Base-by-base conservation (phyloP, 2,888 invertebrate genomes). In the Catocala sponsa region DNA sequence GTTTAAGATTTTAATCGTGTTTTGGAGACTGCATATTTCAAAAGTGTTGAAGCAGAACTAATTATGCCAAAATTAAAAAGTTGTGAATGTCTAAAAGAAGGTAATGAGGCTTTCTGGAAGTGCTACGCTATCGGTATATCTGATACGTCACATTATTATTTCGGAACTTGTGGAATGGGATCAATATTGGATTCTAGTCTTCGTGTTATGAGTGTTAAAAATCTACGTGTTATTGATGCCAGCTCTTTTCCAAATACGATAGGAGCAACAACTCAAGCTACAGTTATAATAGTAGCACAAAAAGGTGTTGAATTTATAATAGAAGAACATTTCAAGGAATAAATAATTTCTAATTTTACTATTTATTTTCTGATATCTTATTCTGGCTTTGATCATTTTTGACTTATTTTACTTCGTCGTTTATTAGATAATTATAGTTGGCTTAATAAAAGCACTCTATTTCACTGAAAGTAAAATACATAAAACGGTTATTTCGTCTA, bases 121-220 rank as follows among this genome's bases (percentile, higher is more conserved):
- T 79, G 75, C 48, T 52, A 69, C 51, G 43, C 55, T 9, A 0
- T 63, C 33, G 66, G 68, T n/a, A 58, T 61, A 46, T 55, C 59
- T 41, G 50, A 54, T 41, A 56, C 72, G 2, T 51, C 64, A 9
- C 41, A 57, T 38, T 66, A 60, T 41, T 56, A 15, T n/a, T 49
- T 11, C 5, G 61, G 67, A 5, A 67, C 67, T 15, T 67, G 60
- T 55, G 60, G 52, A 12, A 66, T 66, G 67, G 67, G 67, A 7
- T 13, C 7, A 7, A 60, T 66, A 7, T 55, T 66, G 13, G 74
- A 80, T 65, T 72, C 69, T 1, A 60, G 53, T 15, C 63, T 79
- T 12, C 32, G 56, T 10, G 61, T 67, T 0, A 33, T 13, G 10
- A 54, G 61, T 43, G 54, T 66, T 2, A 43, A 55, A 11, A 66